Conservation (phyloP, 2,797 vertebrate genomes). For the Coreius guichenoti region DNA sequence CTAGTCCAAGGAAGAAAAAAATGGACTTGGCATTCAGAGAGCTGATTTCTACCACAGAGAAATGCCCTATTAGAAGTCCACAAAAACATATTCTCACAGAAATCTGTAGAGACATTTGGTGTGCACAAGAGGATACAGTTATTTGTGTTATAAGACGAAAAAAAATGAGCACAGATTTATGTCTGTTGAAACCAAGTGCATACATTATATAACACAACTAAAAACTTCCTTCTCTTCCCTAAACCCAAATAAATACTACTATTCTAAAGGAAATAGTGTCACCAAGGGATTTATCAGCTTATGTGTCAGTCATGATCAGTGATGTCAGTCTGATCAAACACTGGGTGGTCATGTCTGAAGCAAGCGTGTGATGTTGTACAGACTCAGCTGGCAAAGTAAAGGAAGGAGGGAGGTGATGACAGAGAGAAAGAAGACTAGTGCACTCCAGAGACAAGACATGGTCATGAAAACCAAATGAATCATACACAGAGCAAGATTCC, state of each 20-base stretch:
- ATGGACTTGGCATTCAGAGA: neutral
- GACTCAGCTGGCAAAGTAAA: slow-evolving; percentile 9
- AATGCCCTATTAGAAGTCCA: slow-evolving; percentile 4
- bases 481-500: slow-evolving; percentile 4
- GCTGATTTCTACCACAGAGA: neutral
- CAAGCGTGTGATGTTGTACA: neutral
- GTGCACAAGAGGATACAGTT: neutral
- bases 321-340: slow-evolving; percentile 6
- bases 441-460: slow-evolving; percentile 28
- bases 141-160: neutral
- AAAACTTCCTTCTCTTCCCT: neutral
- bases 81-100: slow-evolving; percentile 13
- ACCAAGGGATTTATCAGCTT: slow-evolving; percentile 2
- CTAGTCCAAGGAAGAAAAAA: slow-evolving; percentile 3
- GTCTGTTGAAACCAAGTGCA: neutral
- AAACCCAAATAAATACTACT: slow-evolving; percentile 1
- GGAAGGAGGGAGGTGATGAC: slow-evolving; percentile 28
- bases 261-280: slow-evolving; percentile 6
- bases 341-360: slow-evolving; percentile 11
- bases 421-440: slow-evolving; percentile 9
- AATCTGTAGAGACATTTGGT: slow-evolving; percentile 6
- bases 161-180: neutral
- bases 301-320: slow-evolving; percentile 2
- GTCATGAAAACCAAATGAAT: slow-evolving; percentile 29
- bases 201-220: neutral